A percentile compares a stretch with the other conserved stretches of the same genome.
Evolutionary conservation across 1,140 invertebrate species (phyloP).

Genomic region (Caenorhabditis brenneri): DNA sequence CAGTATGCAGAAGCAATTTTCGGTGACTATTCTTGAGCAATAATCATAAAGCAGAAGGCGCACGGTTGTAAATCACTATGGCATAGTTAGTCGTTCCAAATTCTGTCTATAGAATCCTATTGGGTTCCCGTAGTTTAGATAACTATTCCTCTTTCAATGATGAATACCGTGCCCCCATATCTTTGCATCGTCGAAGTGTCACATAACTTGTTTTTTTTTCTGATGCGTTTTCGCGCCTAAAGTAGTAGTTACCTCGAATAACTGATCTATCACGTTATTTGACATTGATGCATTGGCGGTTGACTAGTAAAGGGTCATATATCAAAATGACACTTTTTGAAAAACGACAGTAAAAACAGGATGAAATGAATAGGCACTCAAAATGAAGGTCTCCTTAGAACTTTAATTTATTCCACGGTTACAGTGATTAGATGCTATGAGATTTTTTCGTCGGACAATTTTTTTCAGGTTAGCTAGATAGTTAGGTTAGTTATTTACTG

Average conservation of each 20-base stretch:
- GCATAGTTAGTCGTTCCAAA: neutral
- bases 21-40: neutral
- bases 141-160: neutral
- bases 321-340: neutral
- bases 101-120: neutral
- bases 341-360: neutral
- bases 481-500: too few relatives aligned
- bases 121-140: neutral
- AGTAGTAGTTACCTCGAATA: conserved; percentile 30
- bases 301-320: conserved; percentile 4
- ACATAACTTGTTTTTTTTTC: conserved; percentile 26
- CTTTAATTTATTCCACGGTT: too few relatives aligned
- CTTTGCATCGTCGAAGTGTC: neutral
- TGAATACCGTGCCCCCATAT: neutral
- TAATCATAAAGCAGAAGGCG: conserved; percentile 29
- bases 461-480: too few relatives aligned
- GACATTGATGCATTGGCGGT: conserved; percentile 37
- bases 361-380: too few relatives aligned
- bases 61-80: neutral
- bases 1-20: neutral
- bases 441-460: neutral
- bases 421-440: too few relatives aligned
- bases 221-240: conserved; percentile 1
- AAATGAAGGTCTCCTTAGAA: too few relatives aligned
- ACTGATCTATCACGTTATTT: conserved; percentile 35